phyloP scores from a whole-genome alignment of 2,888 invertebrate genomes.

The Andrena chrysosceles region DNA sequence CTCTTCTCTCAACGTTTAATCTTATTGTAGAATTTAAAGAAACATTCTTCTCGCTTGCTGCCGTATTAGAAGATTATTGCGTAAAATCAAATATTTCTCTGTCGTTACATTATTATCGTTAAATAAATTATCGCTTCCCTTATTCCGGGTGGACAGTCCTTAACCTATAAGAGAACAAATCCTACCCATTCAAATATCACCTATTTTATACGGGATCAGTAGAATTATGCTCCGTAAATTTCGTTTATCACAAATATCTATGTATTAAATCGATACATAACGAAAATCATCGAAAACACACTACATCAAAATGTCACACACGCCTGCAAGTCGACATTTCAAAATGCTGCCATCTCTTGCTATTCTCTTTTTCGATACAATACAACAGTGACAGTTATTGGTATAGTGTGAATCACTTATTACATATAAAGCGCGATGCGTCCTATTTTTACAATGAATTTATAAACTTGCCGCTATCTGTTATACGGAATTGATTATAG shows the following conservation, averaged over 20 bases:
- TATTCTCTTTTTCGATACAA: slow-evolving; percentile 35
- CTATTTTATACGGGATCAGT: slow-evolving; percentile 69
- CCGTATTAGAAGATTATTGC: slow-evolving; percentile 3
- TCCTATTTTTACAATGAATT: not conserved
- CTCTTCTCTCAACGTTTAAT: not conserved
- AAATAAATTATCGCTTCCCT: slow-evolving; percentile 51
- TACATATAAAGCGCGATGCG: not conserved
- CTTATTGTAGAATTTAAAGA: not conserved
- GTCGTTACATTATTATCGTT: slow-evolving; percentile 64
- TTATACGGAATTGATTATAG: not conserved
- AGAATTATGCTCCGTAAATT: slow-evolving; percentile 70
- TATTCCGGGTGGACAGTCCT: slow-evolving; percentile 63
- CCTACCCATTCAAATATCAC: slow-evolving; percentile 65
- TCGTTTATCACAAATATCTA: slow-evolving; percentile 73
- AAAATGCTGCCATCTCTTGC: slow-evolving; percentile 60
- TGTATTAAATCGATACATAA: slow-evolving; percentile 75
- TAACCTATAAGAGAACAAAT: slow-evolving; percentile 73
- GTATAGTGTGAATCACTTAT: slow-evolving; percentile 26
- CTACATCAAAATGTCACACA: slow-evolving; percentile 76
- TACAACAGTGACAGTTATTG: slow-evolving; percentile 55
- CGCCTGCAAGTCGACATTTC: slow-evolving; percentile 78
- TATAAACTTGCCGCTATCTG: not conserved
- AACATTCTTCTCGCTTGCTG: not conserved
- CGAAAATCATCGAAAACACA: slow-evolving; percentile 64
- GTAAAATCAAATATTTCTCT: slow-evolving; percentile 25